Base-by-base conservation (phyloP, 2,113 vertebrate genomes). In the Ifrita kowaldi region DNA sequence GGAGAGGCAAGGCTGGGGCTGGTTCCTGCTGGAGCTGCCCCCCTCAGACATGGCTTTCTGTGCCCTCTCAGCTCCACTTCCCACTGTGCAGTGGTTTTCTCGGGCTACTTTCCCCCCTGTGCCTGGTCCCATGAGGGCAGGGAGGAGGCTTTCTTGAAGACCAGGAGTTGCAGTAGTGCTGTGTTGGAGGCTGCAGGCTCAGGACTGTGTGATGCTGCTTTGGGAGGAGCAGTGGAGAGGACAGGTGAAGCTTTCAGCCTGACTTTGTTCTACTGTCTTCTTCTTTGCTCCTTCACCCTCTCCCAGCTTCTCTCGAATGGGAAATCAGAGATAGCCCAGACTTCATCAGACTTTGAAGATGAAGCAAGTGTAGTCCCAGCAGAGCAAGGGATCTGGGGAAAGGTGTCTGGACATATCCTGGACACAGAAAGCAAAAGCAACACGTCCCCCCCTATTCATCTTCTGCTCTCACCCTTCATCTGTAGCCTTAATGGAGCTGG, bases 31-130 rank as follows among this genome's bases (percentile, higher is more conserved):
- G 47, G n/a, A 89, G 53, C 67, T 80, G 32, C 10, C 9, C 16
- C 65, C 16, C 37, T 63, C 7, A 10, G 50, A 13, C 41, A 14
- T 12, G 32, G 39, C 33, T 56, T 69, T 74, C 65, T 8, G 3
- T 82, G 75, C 23, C 33, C 32, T 67, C 28, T 69, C 60, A 94
- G 33, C 68, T 78, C 50, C 2, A 0, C 37, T 44, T 59, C 32
- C 42, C 44, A 27, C 49, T 0, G 0, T 28, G 19, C 27, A 28
- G 20, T 60, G 21, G 0, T 74, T 74, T 77, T 65, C 41, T 65
- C 46, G 59, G 68, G 4, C 3, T 77, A 3, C 11, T 4, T 77
- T 81, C 24, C 6, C 24, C 10, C 32, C 15, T 5, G 14, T 87
- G 11, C 53, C 62, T 50, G 47, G 39, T 28, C 26, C 63, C 41